Conservation (phyloP, 2,888 invertebrate genomes). For the Polyommatus iphigenia region DNA sequence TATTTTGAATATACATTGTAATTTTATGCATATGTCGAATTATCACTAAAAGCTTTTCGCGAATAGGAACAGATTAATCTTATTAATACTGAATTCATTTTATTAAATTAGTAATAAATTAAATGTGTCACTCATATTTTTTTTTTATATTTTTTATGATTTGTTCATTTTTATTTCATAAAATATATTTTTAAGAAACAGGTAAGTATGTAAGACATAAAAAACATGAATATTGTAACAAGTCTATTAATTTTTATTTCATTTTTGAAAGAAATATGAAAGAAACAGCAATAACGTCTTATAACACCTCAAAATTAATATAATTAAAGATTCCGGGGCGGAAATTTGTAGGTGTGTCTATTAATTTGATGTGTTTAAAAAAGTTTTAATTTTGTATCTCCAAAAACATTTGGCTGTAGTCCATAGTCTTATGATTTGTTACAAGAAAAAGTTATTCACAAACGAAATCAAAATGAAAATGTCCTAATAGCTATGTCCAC, state of each 20-base stretch:
- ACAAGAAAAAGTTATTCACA: neutral
- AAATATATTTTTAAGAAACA: neutral
- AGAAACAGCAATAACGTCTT: neutral
- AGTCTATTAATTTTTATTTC: neutral
- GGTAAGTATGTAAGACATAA: neutral
- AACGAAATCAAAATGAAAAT: neutral
- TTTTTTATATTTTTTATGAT: neutral
- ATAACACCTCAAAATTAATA: neutral
- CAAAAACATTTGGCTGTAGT: neutral
- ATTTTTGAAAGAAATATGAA: conserved; percentile 10
- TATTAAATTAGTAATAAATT: neutral
- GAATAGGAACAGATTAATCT: neutral
- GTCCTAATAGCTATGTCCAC: too few relatives aligned
- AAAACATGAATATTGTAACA: conserved; percentile 1
- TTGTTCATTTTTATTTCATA: neutral
- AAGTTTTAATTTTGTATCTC: neutral
- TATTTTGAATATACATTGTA: neutral
- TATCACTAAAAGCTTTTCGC: neutral
- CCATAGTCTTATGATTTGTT: neutral
- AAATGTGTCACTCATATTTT: neutral
- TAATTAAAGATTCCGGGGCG: neutral
- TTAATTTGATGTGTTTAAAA: neutral
- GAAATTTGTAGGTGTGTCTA: neutral
- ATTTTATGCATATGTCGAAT: neutral
- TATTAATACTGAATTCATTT: neutral